phyloP scores from a whole-genome alignment of 2,888 invertebrate genomes.

The Caenorhabditis sp. region DNA sequence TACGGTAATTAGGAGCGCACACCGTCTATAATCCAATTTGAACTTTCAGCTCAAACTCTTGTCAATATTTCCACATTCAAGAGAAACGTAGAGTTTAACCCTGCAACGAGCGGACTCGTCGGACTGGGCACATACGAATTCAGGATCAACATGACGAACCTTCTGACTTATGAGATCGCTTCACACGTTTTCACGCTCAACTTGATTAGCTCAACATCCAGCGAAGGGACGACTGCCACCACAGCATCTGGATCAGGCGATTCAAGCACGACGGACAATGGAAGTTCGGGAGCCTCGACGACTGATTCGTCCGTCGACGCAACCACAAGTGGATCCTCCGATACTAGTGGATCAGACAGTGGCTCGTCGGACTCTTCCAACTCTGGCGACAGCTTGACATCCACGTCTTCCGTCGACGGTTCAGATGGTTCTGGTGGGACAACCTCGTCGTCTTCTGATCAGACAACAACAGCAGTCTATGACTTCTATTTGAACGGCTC shows the following conservation, averaged over 20 bases:
- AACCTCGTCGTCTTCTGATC: background rate
- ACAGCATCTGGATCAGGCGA: background rate
- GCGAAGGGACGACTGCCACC: background rate
- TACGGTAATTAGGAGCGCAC: background rate
- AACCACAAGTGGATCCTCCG: too few relatives aligned
- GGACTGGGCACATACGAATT: slow-evolving; percentile 24
- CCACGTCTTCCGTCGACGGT: background rate
- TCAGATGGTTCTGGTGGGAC: too few relatives aligned
- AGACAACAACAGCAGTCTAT: slow-evolving; percentile 2
- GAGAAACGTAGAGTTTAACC: background rate
- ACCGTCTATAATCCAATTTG: background rate
- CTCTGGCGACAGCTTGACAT: too few relatives aligned
- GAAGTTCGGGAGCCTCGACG: too few relatives aligned
- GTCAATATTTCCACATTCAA: background rate
- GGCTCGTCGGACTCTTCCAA: background rate
- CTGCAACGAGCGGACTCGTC: slow-evolving; percentile 6
- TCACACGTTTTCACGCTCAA: slow-evolving; percentile 30
- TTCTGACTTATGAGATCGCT: background rate
- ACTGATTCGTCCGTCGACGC: too few relatives aligned
- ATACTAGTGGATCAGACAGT: too few relatives aligned
- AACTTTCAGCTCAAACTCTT: background rate
- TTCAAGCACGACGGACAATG: too few relatives aligned
- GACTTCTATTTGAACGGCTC: slow-evolving; percentile 24
- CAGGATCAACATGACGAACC: slow-evolving; percentile 39
- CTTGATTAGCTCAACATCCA: slow-evolving; percentile 18